Base-by-base conservation (phyloP, 2,797 vertebrate genomes). In the Microctenopoma stevenorrisi region DNA sequence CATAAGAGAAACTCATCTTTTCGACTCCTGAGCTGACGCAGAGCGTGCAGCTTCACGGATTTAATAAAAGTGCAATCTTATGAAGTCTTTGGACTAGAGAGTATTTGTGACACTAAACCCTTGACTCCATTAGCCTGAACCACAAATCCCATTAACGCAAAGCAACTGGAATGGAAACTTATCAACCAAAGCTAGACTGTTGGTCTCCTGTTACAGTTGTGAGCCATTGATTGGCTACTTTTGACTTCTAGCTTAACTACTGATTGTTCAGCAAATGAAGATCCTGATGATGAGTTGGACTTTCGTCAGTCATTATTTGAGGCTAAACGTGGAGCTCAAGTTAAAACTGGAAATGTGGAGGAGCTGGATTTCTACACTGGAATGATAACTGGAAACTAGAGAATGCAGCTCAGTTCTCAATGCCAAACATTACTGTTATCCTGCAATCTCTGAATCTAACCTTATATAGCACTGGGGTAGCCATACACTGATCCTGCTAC, bases 381-480 rank as follows among this genome's bases (percentile, higher is more conserved):
- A 76, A 63, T 11, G 37, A 75, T 59, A 67, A 86, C 79, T 84
- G 86, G 83, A 90, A 79, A 76, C 58, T 18, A 46, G 67, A 72
- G 58, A 22, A 51, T 18, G 71, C 57, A 81, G 82, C 79, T 83
- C 38, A 66, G 61, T 76, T 81, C 77, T 79, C 70, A 35, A 82
- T 66, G 81, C 81, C 85, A 86, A 86, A 87, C 74, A 70, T 81
- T 72, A 72, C 67, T 84, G 79, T 85, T 84, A 66, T 64, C 57
- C 59, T 77, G 59, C 64, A 64, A 68, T 65, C 74, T 85, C 79
- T 86, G 74, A 83, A 52, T 72, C 60, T 81, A 81, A 83, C 74
- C 56, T 66, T 73, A 82, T 78, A 48, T 82, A 85, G 86, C 88
- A 91, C 87, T 89, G 88, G 88, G 87, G 85, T 91, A 89, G 83